Evolutionary conservation across 2,888 invertebrate species (phyloP), one percentile per base, ranked within the genome.

Genomic region (Meiosimyza platycephala): DNA sequence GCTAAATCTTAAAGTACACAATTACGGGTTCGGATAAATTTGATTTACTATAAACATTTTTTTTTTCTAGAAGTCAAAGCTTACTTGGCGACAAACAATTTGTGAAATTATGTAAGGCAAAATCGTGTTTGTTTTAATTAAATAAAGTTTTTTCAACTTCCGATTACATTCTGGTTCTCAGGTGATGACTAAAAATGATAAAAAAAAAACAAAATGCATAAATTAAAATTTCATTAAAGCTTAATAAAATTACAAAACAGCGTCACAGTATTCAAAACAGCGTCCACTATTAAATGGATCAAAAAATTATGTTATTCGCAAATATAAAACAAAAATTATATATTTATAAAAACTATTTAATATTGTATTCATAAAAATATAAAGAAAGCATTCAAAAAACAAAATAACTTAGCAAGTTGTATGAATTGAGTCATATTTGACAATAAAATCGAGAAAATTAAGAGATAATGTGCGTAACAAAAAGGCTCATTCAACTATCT

Each of bases 251-350:
- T n/a, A n/a, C n/a, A 33, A 65, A 65, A 65, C 65, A 66, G 55
- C 54, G 52, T 66, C 66, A 33, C 51, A 52, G 66, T 55, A 66
- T 54, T 48, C 18, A 50, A 59, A 50, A 50, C 59, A 68, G 68
- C 67, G 67, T 68, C 67, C 67, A 68, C 55, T 33, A 52, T 16
- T 5, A 68, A 68, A 59, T 68, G 68, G 59, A 50, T 68, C 68
- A 50, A 68, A n/a, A 59, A 48, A 59, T 59, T 59, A 51, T 40
- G 40, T 68, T 33, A 59, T 68, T 68, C 57, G 59, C 68, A 48
- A 50, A 12, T 22, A 50, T 5, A 40, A 40, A 40, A 40, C 48
- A 48, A 48, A 68, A 54, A 40, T 1, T 33, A 33, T 33, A 66
- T 66, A 3, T 28, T 28, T 15, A 62, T n/a, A 33, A 7, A 47